Base-by-base conservation (phyloP, 2,888 invertebrate genomes). In the Tetheella fluctuosa region DNA sequence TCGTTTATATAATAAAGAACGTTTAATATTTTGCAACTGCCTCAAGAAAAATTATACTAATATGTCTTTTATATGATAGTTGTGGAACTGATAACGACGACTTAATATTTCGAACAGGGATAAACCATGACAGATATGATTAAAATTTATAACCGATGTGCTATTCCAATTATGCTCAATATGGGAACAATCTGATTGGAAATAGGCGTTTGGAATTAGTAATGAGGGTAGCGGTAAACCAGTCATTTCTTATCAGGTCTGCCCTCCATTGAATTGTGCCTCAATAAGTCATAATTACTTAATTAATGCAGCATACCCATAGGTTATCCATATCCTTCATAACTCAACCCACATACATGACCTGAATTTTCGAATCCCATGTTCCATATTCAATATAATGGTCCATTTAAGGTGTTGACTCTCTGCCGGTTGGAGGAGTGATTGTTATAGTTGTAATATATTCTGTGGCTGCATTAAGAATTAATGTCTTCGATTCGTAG, bases 271-370 rank as follows among this genome's bases (percentile, higher is more conserved):
- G 85, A 87, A 86, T 83, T 73, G 86, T 83, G 84, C 87, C 80
- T 79, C 90, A 91, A 91, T 92, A 90, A 90, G 91, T 90, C 89
- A 90, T 91, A 91, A 92, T 91, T 91, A 91, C 89, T 91, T 90
- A 91, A 91, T 92, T 90, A 91, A 91, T 90, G 85, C 88, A 82
- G 83, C 79, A 85, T 86, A 76, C 77, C 79, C 79, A 78, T 73
- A 79, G 86, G 86, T 89, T 91, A 91, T 90, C 69, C 85, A 76
- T 57, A 57, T 52, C 77, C 82, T 84, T 77, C 82, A 88, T 90
- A 88, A 88, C 83, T 89, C 80, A 84, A 76, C 65, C 73, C 74
- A 75, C 78, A 81, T 84, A 85, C 85, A 80, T 57, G 77, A 68
- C 68, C 67, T 52, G 67, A 65, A 69, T 69, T 67, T 64, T 67